phyloP scores from a whole-genome alignment of 2,888 invertebrate species.

The Athalia cordata region DNA sequence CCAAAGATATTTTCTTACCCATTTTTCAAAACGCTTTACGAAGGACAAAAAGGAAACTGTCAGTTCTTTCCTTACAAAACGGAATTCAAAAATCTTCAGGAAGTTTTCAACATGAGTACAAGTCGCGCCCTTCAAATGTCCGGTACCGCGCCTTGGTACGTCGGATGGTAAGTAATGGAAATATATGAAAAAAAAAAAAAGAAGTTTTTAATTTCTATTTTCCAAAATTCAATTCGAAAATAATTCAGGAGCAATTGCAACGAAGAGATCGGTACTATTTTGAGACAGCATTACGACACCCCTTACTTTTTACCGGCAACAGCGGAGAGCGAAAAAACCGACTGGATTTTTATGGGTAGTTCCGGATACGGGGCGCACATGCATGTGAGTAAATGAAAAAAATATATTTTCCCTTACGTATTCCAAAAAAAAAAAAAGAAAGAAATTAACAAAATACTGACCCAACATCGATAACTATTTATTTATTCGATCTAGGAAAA shows the following conservation, averaged over 20 bases:
- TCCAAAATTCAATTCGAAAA: background rate
- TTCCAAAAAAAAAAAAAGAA: background rate
- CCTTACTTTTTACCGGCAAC: conserved; percentile 93
- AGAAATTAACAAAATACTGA: background rate
- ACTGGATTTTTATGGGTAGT: conserved; percentile 98
- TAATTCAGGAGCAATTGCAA: conserved; percentile 92
- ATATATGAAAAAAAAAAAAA: conserved; percentile 10
- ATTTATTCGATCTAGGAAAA: no score
- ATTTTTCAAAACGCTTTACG: conserved; percentile 88
- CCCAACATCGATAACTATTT: background rate
- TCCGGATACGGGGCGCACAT: conserved; percentile 95
- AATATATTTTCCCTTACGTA: background rate
- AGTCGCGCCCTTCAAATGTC: conserved; percentile 80
- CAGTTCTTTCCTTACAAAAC: conserved; percentile 97
- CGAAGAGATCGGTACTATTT: conserved; percentile 83
- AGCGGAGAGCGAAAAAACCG: conserved; percentile 92
- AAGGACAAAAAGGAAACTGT: conserved; percentile 78
- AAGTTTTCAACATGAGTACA: conserved; percentile 88
- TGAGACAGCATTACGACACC: conserved; percentile 85
- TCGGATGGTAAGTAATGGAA: conserved; percentile 79
- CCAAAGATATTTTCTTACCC: conserved; percentile 84
- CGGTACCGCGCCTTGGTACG: conserved; percentile 82
- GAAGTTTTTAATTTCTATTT: background rate
- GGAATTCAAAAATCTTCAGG: conserved; percentile 84
- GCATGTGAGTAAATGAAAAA: conserved; percentile 82